A percentile compares a stretch with the other conserved stretches of the same genome.
Conservation (phyloP, 2,888 invertebrate species). For the Camptogramma bilineatum region DNA sequence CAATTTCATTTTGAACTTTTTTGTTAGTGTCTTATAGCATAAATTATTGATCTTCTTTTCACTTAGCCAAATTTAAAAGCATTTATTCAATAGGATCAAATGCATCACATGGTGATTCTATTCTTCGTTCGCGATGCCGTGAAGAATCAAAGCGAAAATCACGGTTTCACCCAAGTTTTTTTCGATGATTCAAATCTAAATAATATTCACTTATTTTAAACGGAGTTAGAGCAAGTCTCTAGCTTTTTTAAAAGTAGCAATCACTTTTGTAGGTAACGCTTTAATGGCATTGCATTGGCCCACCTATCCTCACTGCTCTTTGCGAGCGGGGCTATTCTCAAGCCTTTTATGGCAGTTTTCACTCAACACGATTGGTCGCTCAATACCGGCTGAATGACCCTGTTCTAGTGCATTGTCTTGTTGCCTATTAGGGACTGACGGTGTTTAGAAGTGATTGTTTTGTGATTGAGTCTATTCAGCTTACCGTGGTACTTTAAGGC, state of each 20-base stretch:
- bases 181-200: too few species aligned
- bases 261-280: conserved; percentile 29
- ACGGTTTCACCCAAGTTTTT: too few species aligned
- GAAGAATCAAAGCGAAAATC: too few species aligned
- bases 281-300: conserved; percentile 50
- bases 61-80: too few species aligned
- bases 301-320: conserved; percentile 52
- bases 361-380: conserved; percentile 80
- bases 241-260: too few species aligned
- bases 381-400: conserved; percentile 62
- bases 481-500: conserved; percentile 3
- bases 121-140: too few species aligned
- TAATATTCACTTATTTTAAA: too few species aligned
- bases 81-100: too few species aligned
- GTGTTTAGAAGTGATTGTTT: conserved; percentile 50
- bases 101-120: too few species aligned
- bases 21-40: background rate
- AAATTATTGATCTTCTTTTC: too few species aligned
- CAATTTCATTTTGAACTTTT: background rate
- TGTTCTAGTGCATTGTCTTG: conserved; percentile 75
- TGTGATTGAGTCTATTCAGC: conserved; percentile 39
- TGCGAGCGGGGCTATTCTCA: conserved; percentile 53
- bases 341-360: conserved; percentile 81
- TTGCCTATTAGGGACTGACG: conserved; percentile 50
- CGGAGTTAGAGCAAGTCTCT: too few species aligned